Base-by-base conservation (phyloP, 2,113 vertebrate genomes). In the Sardina pilchardus region DNA sequence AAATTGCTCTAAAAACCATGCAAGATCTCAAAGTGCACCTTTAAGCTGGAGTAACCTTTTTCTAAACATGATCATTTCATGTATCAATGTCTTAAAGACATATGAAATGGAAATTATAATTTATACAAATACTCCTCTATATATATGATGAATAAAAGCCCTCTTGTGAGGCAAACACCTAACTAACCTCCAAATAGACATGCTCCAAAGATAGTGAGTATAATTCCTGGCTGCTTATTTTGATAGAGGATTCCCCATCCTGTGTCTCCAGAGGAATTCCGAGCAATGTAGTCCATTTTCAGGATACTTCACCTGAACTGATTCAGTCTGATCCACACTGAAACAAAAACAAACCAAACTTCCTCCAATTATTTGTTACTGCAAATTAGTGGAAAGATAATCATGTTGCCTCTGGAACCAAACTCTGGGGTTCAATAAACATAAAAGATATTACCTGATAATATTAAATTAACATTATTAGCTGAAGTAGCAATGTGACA, bases 161-260 rank as follows among this genome's bases (percentile, higher is more conserved):
- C 45, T 53, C 14, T 53, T 19, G 48, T 53, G 3, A 53, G 19
- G 16, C 48, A 53, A 16, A 17, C 5, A 56, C 5, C 63, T 34
- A 34, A 75, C 67, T 75, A 81, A 91, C 90, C 90, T 89, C 87
- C 89, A 0, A 85, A 17, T 9, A 86, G 50, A 42, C 50, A 91
- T 26, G 75, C 82, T 47, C 82, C 4, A 67, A 86, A 89, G 1
- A 86, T 21, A 45, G 89, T 59, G 16, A 91, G 81, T 24, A 90
- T 9, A 9, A 85, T 34, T 12, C 59, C 36, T 3, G 90, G 90
- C 34, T 44, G 81, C 1, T 85, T 3, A 0, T 75, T 0, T 1
- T n/a, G 59, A 39, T 24, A 0, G 9, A 85, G 56, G 30, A 85
- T 45, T 24, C 8, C 48, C 85, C 85, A 85, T 45, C 48, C 67